Base-by-base conservation (phyloP, 2,113 vertebrate genomes). In the Siphamia tubifer region DNA sequence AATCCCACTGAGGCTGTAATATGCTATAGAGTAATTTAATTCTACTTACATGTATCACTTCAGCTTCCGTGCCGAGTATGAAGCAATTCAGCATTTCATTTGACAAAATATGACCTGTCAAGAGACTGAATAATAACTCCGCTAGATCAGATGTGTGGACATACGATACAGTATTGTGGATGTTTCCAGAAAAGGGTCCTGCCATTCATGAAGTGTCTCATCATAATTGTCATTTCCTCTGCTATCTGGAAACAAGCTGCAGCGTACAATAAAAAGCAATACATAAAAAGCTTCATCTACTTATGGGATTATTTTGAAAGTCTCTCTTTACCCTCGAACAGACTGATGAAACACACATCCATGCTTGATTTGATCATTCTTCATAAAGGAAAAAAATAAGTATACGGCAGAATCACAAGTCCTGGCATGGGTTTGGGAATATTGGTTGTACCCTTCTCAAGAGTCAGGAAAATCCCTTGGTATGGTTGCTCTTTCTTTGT, bases 21-120 rank as follows among this genome's bases (percentile, higher is more conserved):
- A 91, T 88, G 87, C 86, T 90, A 91, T 89, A 81, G 87, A 87
- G 89, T 90, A 90, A 91, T 90, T 91, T 89, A 91, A 91, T 90
- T 90, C 90, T 91, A 87, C 88, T 90, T 90, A 91, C 87, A 89
- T 88, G 89, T 91, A 88, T 91, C 86, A 89, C 86, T 89, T 87
- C 84, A 79, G 89, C 86, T 86, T 81, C 81, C 42, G 45, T 20
- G 64, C 74, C 47, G 77, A 82, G 76, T 77, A 82, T 77, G 85
- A 87, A 80, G 87, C 89, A 91, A 86, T 87, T 91, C 87, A 89
- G 82, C 86, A 90, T 91, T 90, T 91, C 80, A 91, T 87, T 90
- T 91, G 87, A 90, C 87, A 87, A 91, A 91, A 91, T 89, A 86
- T 89, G 89, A 91, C 87, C 89, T 86, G 89, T 88, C 89, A 83